phyloP scores from a whole-genome alignment of 2,888 invertebrate genomes.

The Yponomeuta evonymella region DNA sequence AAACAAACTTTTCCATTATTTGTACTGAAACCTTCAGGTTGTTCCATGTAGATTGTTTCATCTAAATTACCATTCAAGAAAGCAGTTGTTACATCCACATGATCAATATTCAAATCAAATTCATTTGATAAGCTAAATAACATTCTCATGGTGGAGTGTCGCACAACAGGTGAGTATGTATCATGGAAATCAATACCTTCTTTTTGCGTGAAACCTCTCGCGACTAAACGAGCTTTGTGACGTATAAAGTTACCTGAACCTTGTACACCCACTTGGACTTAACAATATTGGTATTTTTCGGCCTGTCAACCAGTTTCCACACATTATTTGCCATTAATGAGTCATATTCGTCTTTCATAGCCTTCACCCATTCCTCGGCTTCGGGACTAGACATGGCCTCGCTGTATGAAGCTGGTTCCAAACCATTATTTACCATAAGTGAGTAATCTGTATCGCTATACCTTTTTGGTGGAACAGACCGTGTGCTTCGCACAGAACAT shows the following conservation, averaged over 20 bases:
- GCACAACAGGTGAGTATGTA: background rate
- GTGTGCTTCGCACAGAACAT: no score
- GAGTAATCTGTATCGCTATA: no score
- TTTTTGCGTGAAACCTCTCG: background rate
- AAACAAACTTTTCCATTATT: constrained; percentile 18
- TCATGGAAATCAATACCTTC: background rate
- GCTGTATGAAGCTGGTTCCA: no score
- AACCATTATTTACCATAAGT: no score
- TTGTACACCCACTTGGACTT: constrained; percentile 7
- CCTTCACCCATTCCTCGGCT: background rate
- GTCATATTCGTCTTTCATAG: constrained; percentile 9
- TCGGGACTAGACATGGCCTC: no score
- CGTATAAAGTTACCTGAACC: background rate
- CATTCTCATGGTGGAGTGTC: background rate
- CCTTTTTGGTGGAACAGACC: no score
- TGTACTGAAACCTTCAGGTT: no score
- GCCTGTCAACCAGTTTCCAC: constrained; percentile 12
- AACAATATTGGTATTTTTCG: constrained; percentile 22
- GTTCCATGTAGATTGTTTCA: background rate
- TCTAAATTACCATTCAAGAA: background rate
- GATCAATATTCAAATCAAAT: background rate
- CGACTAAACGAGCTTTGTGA: background rate
- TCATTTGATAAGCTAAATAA: background rate
- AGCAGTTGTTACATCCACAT: background rate
- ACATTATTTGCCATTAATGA: constrained; percentile 5